Base-by-base conservation (phyloP, 1,140 invertebrate genomes). In the Cydia amplana region DNA sequence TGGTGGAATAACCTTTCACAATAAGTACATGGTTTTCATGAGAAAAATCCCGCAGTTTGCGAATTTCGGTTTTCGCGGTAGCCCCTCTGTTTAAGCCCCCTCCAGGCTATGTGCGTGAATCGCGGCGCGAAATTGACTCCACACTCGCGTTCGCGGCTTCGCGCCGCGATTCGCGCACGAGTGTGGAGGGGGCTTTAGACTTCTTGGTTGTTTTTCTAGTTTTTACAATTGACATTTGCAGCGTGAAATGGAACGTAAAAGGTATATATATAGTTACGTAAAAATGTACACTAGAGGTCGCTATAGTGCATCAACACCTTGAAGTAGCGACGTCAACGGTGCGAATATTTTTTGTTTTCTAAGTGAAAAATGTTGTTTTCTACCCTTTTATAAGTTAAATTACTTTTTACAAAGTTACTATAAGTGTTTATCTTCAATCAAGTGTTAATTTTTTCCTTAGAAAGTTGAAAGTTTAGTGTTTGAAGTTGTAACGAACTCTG, bases 401-500 rank as follows among this genome's bases (percentile, higher is more conserved):
- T 79, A 89, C 85, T 83, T 28, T 79, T 78, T 77, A 81, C 79
- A 83, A 87, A 87, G 80, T 87, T 85, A 80, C 78, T 77, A 60
- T 23, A 85, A 88, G 85, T 91, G 89, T 87, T 78, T 77, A 73
- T 70, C 72, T 81, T 79, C 78, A 80, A 83, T 80, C 32, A 78
- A 85, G 85, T 89, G 86, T 76, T 79, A 78, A 79, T 72, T 82
- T 80, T 87, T 76, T 83, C 81, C 43, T 75, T 80, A 74, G 73
- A 88, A 91, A 90, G 84, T 90, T 88, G 67, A 82, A 90, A 90
- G 88, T 89, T 91, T 87, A 79, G 82, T 86, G 86, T 86, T 82
- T 85, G 86, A 91, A 92, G 87, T 92, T 91, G 76, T 87, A 90
- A 91, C 90, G 88, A 92, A 93, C 90, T 93, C 89, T 85, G 80